phyloP scores from a whole-genome alignment of 2,113 vertebrate species.

The Ailuropoda melanoleuca region DNA sequence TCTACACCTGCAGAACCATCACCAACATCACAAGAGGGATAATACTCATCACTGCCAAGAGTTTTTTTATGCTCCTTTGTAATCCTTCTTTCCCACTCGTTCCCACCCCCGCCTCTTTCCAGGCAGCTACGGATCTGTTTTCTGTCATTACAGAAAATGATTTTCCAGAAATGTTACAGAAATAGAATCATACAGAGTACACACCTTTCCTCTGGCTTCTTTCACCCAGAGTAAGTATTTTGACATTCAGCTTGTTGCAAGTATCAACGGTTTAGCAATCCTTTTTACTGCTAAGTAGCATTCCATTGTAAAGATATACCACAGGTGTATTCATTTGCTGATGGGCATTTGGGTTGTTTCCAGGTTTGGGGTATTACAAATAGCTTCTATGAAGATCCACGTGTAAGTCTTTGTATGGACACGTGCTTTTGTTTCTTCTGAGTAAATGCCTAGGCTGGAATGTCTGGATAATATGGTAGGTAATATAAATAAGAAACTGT shows the following conservation, averaged over 20 bases:
- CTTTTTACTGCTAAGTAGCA: neutral
- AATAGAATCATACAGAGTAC: neutral
- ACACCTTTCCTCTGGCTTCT: neutral
- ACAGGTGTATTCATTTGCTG: neutral
- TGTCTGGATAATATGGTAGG: neutral
- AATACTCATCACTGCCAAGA: neutral
- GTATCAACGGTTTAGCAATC: neutral
- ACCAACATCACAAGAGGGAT: neutral
- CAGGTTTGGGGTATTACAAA: neutral
- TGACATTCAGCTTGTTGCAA: neutral
- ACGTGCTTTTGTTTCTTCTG: neutral
- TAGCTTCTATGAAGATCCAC: neutral
- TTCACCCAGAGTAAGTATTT: neutral
- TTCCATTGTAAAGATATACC: neutral
- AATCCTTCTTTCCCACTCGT: neutral
- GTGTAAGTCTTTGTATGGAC: neutral
- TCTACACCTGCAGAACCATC: neutral
- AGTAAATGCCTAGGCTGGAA: neutral
- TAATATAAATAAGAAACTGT: neutral
- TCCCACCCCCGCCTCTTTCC: too few species aligned
- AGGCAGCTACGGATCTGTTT: neutral
- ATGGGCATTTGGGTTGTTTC: neutral
- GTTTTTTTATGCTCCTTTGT: neutral
- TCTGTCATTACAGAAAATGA: neutral
- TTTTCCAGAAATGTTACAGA: neutral